A percentile compares a stretch with the other conserved stretches of the same genome.
Conservation (phyloP, 2,113 vertebrate genomes). For the Oryzias javanicus region DNA sequence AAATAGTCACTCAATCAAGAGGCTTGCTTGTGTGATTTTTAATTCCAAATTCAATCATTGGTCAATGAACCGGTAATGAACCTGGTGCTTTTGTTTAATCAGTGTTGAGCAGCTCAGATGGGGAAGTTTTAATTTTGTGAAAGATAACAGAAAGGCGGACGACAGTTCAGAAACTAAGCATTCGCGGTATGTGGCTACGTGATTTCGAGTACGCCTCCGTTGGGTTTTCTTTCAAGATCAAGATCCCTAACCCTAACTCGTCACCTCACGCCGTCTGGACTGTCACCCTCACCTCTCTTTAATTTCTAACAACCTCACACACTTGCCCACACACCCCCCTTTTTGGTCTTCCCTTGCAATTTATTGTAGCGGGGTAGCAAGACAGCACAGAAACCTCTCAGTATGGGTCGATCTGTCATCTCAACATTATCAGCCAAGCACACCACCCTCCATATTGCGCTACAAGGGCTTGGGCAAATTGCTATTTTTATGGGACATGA, state of each 20-base stretch:
- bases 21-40: slow-evolving; percentile 3
- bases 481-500: slow-evolving; percentile 96
- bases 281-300: slow-evolving; percentile 33
- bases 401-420: slow-evolving; percentile 93
- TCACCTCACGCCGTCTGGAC: slow-evolving; percentile 30
- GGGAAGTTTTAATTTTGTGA: background rate
- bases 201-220: slow-evolving; percentile 2
- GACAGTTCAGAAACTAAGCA: background rate
- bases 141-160: background rate
- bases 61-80: slow-evolving; percentile 15
- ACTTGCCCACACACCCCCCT: slow-evolving; percentile 6
- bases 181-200: background rate
- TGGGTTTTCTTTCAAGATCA: slow-evolving; percentile 16
- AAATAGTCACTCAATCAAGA: slow-evolving; percentile 23
- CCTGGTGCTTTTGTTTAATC: slow-evolving; percentile 27
- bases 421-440: slow-evolving; percentile 91
- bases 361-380: slow-evolving; percentile 76
- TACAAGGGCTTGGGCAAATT: slow-evolving; percentile 93
- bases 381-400: slow-evolving; percentile 87
- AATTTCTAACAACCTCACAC: slow-evolving; percentile 33
- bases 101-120: background rate
- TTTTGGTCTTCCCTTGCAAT: slow-evolving; percentile 72
- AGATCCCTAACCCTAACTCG: slow-evolving; percentile 43
- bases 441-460: slow-evolving; percentile 92
- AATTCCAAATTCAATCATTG: slow-evolving; percentile 16